phyloP scores from a whole-genome alignment of 2,113 vertebrate species.

The Clarias macrocephalus region DNA sequence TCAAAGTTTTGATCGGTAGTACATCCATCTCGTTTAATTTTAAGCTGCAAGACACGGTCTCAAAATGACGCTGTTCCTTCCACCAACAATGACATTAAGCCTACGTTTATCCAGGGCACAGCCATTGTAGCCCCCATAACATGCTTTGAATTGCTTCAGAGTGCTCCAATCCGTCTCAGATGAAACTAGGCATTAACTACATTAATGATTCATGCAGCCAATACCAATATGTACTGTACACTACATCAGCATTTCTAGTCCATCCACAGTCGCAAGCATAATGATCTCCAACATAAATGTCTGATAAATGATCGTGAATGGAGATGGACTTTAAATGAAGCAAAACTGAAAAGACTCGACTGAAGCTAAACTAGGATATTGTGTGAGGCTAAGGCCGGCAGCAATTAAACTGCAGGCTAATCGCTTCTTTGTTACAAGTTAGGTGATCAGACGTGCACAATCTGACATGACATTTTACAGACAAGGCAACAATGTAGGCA shows the following conservation, averaged over 20 bases:
- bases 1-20: no score
- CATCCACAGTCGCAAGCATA: conserved; percentile 15
- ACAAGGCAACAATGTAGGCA: conserved; percentile 36
- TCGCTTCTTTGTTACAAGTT: conserved; percentile 27
- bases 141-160: conserved; percentile 11
- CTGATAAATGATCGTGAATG: conserved; percentile 23
- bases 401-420: conserved; percentile 41
- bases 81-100: conserved; percentile 9
- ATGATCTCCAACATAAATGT: conserved; percentile 14
- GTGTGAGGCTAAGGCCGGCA: not conserved
- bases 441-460: conserved; percentile 18
- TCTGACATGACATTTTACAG: conserved; percentile 44
- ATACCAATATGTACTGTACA: conserved; percentile 15
- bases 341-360: conserved; percentile 10
- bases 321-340: conserved; percentile 42
- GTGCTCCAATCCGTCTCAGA: conserved; percentile 12
- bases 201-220: conserved; percentile 43
- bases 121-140: not conserved
- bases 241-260: conserved; percentile 34
- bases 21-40: not conserved
- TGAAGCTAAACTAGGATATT: conserved; percentile 11
- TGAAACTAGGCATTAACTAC: conserved; percentile 32
- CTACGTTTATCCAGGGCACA: not conserved
- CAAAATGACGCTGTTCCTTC: not conserved
- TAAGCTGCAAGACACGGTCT: not conserved